phyloP scores from a whole-genome alignment of 2,888 invertebrate genomes.

The Aradus depressus region DNA sequence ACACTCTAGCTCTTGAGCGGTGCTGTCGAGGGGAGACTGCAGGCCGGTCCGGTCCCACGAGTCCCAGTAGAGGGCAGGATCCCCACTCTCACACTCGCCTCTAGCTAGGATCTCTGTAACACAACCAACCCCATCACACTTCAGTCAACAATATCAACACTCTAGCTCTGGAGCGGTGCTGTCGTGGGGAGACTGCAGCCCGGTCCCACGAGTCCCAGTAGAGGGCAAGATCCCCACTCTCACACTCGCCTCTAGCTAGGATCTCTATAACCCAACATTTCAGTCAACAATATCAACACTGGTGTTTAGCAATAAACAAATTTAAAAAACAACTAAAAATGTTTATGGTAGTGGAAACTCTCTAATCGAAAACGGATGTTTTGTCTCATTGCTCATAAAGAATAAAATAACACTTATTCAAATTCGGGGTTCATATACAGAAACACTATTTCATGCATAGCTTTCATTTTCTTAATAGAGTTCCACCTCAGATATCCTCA shows the following conservation, averaged over 20 bases:
- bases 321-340: no score
- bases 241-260: constrained; percentile 46
- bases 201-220: constrained; percentile 95
- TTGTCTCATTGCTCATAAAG: no score
- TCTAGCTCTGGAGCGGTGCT: constrained; percentile 40
- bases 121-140: not conserved
- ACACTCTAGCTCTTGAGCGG: constrained; percentile 41
- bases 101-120: constrained; percentile 47
- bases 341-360: no score
- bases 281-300: no score
- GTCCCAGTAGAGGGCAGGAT: constrained; percentile 79
- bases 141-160: no score
- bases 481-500: no score
- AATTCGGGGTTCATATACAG: no score
- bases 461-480: no score
- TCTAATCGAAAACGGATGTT: no score
- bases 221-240: constrained; percentile 53
- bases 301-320: no score
- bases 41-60: constrained; percentile 67
- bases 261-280: constrained; percentile 49
- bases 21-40: constrained; percentile 40
- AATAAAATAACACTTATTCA: no score
- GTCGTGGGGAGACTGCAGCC: constrained; percentile 39
- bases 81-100: constrained; percentile 44
- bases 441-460: no score